Evolutionary conservation across 1,140 invertebrate genomes (phyloP), one percentile per base, ranked within the genome.

Genomic region (Agrilus planipennis): DNA sequence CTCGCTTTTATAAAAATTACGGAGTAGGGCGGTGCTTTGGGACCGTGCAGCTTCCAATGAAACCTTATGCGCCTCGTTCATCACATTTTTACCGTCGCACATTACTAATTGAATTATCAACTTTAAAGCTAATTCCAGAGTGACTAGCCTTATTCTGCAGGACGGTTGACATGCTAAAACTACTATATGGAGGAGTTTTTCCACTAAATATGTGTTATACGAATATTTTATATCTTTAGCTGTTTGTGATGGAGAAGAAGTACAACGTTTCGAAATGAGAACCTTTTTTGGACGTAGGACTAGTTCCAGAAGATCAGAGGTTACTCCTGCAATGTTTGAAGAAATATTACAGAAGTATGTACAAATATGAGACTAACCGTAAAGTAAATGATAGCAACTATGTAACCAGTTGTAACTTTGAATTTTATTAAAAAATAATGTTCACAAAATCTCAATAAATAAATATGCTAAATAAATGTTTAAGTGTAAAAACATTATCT

Each of bases 1-100:
- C 71, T 98, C 93, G 56, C 86, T 91, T 77, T 94, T 95, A 62
- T 93, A 95, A 60, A 94, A 93, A 69, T 91, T 92, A 25, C 88
- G 73, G 1, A 95, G 71, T 10, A 90, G 67, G 14, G 82, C 73
- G 25, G 87, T 89, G 45, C 88, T 87, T 55, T 92, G 84, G 53
- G 89, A 84, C 44, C 81, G 76, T 4, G 88, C 81, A 32, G 78
- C 73, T 60, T 90, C 84, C 10, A 90, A 73, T 7, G 75, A 70
- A 10, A 73, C 73, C 45, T 73, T 71, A 56, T 82, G 82, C 48
- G 73, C 41, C 55, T 84, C 74, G 49, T 71, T 58, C 45, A 82
- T 53, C 57, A 70, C 61, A 60, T 68, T 63, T 55, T 57, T 50
- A 55, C 66, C 61, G 57, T 55, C 69, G 50, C 52, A 68, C 58